Base-by-base conservation (phyloP, 2,797 vertebrate species). In the Cryptoprocta ferox region DNA sequence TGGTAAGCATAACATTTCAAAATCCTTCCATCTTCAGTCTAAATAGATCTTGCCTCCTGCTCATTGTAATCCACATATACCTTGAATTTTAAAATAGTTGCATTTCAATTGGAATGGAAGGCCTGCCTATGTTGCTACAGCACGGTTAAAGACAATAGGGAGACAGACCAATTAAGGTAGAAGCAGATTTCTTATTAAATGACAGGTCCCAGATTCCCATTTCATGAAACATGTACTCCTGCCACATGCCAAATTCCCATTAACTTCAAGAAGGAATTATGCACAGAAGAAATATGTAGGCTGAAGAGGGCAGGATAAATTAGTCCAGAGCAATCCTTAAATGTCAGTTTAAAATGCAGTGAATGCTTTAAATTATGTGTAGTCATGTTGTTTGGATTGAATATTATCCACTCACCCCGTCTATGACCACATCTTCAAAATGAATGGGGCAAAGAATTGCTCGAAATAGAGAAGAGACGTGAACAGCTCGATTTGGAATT, bases 201-300 rank as follows among this genome's bases (percentile, higher is more conserved):
- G 94, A 96, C 89, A 95, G 86, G 91, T 78, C 79, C 85, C 35
- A 93, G 93, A 93, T 95, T 97, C 89, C 45, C 65, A 96, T 96
- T 96, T 95, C 82, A 98, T 98, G 97, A 97, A 97, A 94, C 88
- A 97, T 76, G 75, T 79, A 94, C 95, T 96, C 63, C 75, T 96
- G 88, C 61, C 76, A 97, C 94, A 97, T 96, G 91, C 91, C 91
- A 96, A 97, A 96, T 96, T 91, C 82, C 91, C 94, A 98, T 97
- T 98, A 97, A 95, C 82, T 97, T 97, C 82, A 91, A 95, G 86
- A 97, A 98, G 78, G 59, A 97, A 96, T 97, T 97, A 97, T 91
- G 96, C 82, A 83, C 75, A 83, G 96, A 97, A 97, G 85, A 97
- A 95, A 96, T 91, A 96, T 28, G 71, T 92, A 93, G 91, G 53